Evolutionary conservation across 1,140 invertebrate species (phyloP), one percentile per base, ranked within the genome.

Genomic region (Yoshiicerus persimilis): DNA sequence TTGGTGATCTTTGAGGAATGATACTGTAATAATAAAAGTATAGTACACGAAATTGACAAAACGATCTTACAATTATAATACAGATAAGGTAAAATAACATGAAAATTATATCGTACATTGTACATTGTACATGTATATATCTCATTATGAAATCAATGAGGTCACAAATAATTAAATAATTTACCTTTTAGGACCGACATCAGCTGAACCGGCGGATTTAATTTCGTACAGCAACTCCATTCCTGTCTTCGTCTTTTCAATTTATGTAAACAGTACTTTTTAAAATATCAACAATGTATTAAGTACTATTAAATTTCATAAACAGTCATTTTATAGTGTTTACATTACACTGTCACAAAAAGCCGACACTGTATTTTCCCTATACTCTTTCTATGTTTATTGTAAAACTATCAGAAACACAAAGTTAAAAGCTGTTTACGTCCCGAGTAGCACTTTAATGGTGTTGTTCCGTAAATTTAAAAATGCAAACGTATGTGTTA

Each of bases 171-270:
- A 16, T n/a, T 64, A 64, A 25, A 1, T 36, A 13, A 34, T 1
- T 34, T 36, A 80, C 75, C 75, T 80, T 80, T 80, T 80, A 6
- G 75, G 32, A 20, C 75, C 70, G 8, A n/a, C 34, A 20, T 80
- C 30, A 20, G 75, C 6, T 8, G 75, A 38, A 38, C 75, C 75
- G 75, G 75, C 32, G 30, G 75, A 36, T 38, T 80, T 80, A 36
- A 87, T 75, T 41, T 87, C 64, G 32, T 87, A 87, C 36, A 87
- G 32, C 10, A 87, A 77, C 36, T 87, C 86, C 86, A 87, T 87
- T 10, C 11, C n/a, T 27, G 13, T 11, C 23, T 27, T 27, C 27
- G n/a, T n/a, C n/a, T n/a, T n/a, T n/a, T n/a, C n/a, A n/a, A n/a
- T n/a, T n/a, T n/a, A n/a, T n/a, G n/a, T n/a, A n/a, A n/a, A n/a